phyloP scores from a whole-genome alignment of 2,797 vertebrate species.

The Phataginus tetradactyla region DNA sequence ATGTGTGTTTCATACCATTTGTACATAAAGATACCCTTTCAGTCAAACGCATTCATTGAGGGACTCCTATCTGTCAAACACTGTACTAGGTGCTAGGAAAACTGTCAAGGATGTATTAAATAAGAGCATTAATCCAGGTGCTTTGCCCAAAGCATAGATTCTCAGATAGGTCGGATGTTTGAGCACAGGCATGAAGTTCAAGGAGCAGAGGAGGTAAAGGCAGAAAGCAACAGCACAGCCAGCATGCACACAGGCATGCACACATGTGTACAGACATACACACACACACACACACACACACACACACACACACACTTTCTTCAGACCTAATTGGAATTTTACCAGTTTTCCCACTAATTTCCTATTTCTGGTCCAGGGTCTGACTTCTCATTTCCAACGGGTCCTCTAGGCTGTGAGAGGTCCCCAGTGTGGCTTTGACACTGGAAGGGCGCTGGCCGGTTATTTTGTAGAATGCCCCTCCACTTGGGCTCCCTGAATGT shows the following conservation, averaged over 20 bases:
- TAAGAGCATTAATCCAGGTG: background rate
- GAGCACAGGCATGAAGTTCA: background rate
- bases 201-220: background rate
- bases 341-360: background rate
- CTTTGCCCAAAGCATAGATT: background rate
- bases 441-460: background rate
- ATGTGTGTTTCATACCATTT: background rate
- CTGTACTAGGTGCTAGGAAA: background rate
- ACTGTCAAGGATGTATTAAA: background rate
- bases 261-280: background rate
- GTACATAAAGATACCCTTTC: background rate
- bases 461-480: background rate
- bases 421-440: background rate
- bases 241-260: no score
- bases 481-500: background rate
- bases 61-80: background rate
- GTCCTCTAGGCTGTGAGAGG: background rate
- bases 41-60: background rate
- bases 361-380: background rate
- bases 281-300: fast-evolving
- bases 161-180: background rate
- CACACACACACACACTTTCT: background rate
- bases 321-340: background rate
- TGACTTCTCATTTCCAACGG: background rate
- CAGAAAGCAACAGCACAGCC: background rate